Percentiles rank a stretch among this genome's conserved stretches.
These are phyloP conservation scores for Genyomyrus donnyi DNA, from an alignment of 2,113 vertebrate genomes.

Conservation along the genomic window DNA sequence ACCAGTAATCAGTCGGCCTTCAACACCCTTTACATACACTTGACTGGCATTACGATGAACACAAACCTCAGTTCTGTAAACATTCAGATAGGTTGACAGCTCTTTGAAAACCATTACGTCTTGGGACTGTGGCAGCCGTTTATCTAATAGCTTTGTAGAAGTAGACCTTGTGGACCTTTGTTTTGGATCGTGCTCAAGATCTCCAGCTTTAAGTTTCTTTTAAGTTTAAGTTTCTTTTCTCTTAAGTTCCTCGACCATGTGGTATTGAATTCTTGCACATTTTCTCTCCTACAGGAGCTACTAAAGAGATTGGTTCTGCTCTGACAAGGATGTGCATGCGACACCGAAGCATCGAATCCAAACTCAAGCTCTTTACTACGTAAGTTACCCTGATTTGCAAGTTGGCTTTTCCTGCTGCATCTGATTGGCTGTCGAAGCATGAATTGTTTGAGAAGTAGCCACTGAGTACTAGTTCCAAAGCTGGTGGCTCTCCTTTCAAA, in stretches of 20 bases:
- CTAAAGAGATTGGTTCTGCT: constrained; percentile 71
- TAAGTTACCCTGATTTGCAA: constrained; percentile 38
- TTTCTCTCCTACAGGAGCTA: constrained; percentile 55
- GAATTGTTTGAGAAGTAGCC: background rate
- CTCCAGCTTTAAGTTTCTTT: background rate
- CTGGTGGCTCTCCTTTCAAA: background rate
- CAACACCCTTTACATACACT: background rate
- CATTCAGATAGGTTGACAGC: background rate
- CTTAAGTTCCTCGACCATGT: background rate
- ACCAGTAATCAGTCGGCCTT: background rate
- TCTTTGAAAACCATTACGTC: background rate
- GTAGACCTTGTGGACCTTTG: background rate
- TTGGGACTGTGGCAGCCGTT: background rate
- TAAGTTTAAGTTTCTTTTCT: background rate
- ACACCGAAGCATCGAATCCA: constrained; percentile 72
- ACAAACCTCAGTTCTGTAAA: background rate
- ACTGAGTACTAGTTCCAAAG: background rate
- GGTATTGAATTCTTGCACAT: background rate
- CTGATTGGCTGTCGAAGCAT: background rate
- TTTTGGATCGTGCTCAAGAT: background rate
- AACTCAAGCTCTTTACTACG: constrained; percentile 70
- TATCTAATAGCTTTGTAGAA: background rate
- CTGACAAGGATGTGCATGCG: constrained; percentile 76
- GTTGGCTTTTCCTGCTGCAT: too few species aligned
- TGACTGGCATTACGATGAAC: too few species aligned